A percentile compares a stretch with the other conserved stretches of the same genome.
Conservation (phyloP, 2,797 vertebrate genomes). For the Vireo griseus region DNA sequence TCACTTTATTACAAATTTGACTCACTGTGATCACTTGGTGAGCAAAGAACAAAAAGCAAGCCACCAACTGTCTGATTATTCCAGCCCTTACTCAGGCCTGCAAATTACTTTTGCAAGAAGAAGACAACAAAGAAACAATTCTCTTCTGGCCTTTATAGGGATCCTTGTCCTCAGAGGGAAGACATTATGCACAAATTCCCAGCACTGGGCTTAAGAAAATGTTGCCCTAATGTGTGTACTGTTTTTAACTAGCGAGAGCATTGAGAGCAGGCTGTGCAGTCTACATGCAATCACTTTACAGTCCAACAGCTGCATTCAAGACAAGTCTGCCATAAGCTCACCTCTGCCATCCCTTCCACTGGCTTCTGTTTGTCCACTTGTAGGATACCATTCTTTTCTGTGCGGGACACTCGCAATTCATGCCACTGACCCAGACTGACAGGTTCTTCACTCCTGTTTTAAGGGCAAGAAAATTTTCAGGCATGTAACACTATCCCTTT, state of each 20-base stretch:
- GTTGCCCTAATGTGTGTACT: rapidly evolving
- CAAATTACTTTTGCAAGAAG: neutral
- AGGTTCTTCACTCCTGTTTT: constrained; percentile 84
- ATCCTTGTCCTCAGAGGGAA: neutral
- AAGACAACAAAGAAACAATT: neutral
- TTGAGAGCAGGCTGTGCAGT: neutral
- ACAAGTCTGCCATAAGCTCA: constrained; percentile 42
- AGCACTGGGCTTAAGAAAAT: neutral
- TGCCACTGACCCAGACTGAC: constrained; percentile 87
- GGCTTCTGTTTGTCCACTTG: constrained; percentile 90
- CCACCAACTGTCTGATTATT: neutral
- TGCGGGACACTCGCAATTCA: constrained; percentile 88
- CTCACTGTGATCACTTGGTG: neutral
- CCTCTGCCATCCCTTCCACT: constrained; percentile 89
- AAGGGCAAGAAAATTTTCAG: neutral
- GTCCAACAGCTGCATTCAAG: neutral
- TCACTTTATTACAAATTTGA: neutral
- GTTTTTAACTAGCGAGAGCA: neutral
- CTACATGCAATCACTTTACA: neutral
- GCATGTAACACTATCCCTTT: neutral
- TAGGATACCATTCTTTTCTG: constrained; percentile 91
- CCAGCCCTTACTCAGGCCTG: neutral
- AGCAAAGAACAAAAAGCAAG: neutral
- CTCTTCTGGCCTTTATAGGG: neutral
- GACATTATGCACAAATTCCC: neutral